Conservation (phyloP, 2,888 invertebrate genomes). For the Sinelater perroti region DNA sequence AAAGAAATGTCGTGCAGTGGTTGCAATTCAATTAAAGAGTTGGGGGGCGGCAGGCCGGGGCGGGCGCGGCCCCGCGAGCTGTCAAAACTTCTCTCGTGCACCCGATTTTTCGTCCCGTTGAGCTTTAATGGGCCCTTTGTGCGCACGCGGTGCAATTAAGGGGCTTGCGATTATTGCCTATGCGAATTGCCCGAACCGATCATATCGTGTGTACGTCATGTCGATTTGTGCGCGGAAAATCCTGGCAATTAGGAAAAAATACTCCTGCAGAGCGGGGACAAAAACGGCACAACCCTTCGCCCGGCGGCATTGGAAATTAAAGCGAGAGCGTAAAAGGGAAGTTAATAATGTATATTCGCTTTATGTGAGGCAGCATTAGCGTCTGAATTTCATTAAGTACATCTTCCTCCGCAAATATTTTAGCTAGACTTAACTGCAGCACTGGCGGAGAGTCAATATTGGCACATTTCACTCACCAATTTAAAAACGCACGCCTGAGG, state of each 20-base stretch:
- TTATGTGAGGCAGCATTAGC: slow-evolving; percentile 51
- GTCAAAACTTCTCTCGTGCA: slow-evolving; percentile 53
- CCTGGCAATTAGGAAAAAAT: slow-evolving; percentile 28
- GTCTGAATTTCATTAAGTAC: slow-evolving; percentile 56
- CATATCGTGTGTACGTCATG: no score
- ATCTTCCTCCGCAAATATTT: slow-evolving; percentile 55
- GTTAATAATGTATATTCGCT: slow-evolving; percentile 50
- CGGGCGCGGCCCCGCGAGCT: slow-evolving; percentile 43
- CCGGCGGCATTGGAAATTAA: slow-evolving; percentile 35
- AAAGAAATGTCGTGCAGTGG: slow-evolving; percentile 59
- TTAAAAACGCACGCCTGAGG: slow-evolving; percentile 47
- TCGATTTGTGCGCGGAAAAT: slow-evolving; percentile 12
- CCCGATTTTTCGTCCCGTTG: slow-evolving; percentile 46
- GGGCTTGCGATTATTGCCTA: slow-evolving; percentile 22
- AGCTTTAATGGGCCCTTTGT: slow-evolving; percentile 41
- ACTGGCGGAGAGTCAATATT: slow-evolving; percentile 51
- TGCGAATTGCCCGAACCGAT: no score
- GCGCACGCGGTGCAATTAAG: slow-evolving; percentile 32
- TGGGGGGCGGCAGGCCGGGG: slow-evolving; percentile 44
- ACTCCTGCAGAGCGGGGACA: slow-evolving; percentile 13
- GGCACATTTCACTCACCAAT: slow-evolving; percentile 50
- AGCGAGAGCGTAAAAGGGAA: slow-evolving; percentile 45
- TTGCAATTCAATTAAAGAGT: slow-evolving; percentile 60
- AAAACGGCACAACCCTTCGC: slow-evolving; percentile 26
- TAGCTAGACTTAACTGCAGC: slow-evolving; percentile 49